Percentiles rank a stretch among this genome's conserved stretches.
Evolutionary conservation across 1,140 invertebrate species (phyloP).

Genomic region (Drosophila lini): DNA sequence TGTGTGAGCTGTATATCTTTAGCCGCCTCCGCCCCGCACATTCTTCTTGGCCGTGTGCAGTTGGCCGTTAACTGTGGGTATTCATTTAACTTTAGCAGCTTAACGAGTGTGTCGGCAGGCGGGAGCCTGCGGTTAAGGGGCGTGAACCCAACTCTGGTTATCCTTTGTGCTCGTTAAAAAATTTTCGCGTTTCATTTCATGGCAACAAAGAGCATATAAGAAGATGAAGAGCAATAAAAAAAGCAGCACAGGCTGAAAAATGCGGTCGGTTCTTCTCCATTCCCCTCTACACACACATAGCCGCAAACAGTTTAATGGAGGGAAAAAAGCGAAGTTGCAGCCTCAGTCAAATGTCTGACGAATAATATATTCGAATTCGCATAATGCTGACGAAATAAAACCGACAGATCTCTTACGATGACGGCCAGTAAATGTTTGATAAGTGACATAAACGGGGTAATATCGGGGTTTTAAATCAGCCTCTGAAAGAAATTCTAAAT

Average conservation of each 20-base stretch:
- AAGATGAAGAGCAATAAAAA: slow-evolving; percentile 34
- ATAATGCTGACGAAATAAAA: slow-evolving; percentile 67
- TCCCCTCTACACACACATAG: slow-evolving; percentile 16
- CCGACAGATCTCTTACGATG: neutral
- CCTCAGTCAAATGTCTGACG: slow-evolving; percentile 63
- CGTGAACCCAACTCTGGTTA: slow-evolving; percentile 47
- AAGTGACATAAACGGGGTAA: neutral
- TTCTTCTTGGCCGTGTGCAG: slow-evolving; percentile 35
- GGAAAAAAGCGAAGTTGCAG: slow-evolving; percentile 31
- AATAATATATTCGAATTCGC: slow-evolving; percentile 39
- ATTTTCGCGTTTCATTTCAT: slow-evolving; percentile 79
- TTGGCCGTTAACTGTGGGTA: slow-evolving; percentile 68
- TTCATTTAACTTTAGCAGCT: slow-evolving; percentile 73
- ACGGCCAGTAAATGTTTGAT: neutral
- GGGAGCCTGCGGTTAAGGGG: slow-evolving; percentile 23
- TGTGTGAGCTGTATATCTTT: slow-evolving; percentile 51
- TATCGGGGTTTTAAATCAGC: neutral
- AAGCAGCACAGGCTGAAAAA: slow-evolving; percentile 54
- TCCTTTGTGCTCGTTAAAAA: slow-evolving; percentile 80
- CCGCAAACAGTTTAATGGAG: slow-evolving; percentile 20
- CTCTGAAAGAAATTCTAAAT: neutral
- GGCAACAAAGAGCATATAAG: slow-evolving; percentile 60
- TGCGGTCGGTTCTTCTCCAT: slow-evolving; percentile 49
- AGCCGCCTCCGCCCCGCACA: slow-evolving; percentile 16
- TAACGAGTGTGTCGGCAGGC: slow-evolving; percentile 28